A percentile compares a stretch with the other conserved stretches of the same genome.
Evolutionary conservation across 1,140 invertebrate species (phyloP).

Genomic region (Caenorhabditis briggsae): DNA sequence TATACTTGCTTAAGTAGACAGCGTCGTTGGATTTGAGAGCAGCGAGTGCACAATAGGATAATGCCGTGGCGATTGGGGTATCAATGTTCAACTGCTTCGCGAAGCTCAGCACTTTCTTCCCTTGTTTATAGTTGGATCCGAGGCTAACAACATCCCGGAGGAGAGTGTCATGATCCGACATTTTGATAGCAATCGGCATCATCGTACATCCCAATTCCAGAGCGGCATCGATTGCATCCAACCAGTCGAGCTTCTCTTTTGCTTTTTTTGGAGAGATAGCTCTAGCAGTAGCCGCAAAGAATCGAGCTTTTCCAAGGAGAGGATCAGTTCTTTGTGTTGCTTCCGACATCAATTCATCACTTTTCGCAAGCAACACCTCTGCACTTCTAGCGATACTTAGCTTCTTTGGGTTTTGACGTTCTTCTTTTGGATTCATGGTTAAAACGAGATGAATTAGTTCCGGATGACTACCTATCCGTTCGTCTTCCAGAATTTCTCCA

Average conservation of each 20-base stretch:
- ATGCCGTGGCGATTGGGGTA: slow-evolving; percentile 5
- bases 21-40: slow-evolving; percentile 20
- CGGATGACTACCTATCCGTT: slow-evolving; percentile 41
- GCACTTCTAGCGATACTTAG: slow-evolving; percentile 20
- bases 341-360: slow-evolving; percentile 33
- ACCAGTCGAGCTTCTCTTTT: slow-evolving; percentile 46
- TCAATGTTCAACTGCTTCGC: slow-evolving; percentile 32
- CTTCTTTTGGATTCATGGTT: slow-evolving; percentile 9
- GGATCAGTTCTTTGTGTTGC: slow-evolving; percentile 14
- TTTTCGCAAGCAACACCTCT: slow-evolving; percentile 12
- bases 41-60: slow-evolving; percentile 30
- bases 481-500: slow-evolving; percentile 30
- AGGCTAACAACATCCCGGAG: slow-evolving; percentile 14
- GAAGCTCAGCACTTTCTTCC: slow-evolving; percentile 19
- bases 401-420: neutral
- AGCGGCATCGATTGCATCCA: slow-evolving; percentile 38
- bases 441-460: slow-evolving; percentile 23
- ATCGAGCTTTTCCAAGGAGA: slow-evolving; percentile 12
- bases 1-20: slow-evolving; percentile 29
- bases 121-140: slow-evolving; percentile 26
- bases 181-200: slow-evolving; percentile 44
- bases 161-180: neutral
- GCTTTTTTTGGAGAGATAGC: slow-evolving; percentile 34
- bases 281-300: slow-evolving; percentile 24
- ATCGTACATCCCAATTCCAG: slow-evolving; percentile 19